Evolutionary conservation across 2,797 vertebrate species (phyloP).

Genomic region (Pseudochirops cupreus): DNA sequence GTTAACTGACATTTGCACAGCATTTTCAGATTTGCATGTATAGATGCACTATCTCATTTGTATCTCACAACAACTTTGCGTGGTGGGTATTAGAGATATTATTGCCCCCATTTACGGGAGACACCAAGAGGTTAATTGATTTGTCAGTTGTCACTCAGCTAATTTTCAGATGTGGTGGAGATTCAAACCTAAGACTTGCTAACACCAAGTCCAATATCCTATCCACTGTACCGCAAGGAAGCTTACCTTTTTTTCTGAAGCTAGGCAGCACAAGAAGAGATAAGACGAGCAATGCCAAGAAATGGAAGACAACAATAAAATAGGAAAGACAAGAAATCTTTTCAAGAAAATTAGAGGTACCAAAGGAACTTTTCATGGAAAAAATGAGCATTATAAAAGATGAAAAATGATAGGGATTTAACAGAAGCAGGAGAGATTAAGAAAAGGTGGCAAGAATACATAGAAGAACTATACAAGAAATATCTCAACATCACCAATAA

Average conservation of each 20-base stretch:
- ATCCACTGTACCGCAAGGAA: background rate
- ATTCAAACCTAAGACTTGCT: background rate
- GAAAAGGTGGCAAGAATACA: background rate
- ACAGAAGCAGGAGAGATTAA: background rate
- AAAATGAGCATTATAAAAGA: background rate
- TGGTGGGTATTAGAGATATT: background rate
- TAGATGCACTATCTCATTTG: background rate
- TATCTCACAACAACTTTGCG: background rate
- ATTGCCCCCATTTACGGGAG: background rate
- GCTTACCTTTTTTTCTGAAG: background rate
- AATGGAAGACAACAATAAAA: background rate
- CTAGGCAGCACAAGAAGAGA: background rate
- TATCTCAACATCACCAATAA: background rate
- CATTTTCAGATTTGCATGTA: background rate
- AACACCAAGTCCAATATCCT: background rate
- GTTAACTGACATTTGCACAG: background rate
- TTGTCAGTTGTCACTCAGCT: background rate
- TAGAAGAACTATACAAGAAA: background rate
- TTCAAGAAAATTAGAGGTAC: background rate
- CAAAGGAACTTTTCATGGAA: background rate
- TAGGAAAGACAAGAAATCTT: background rate
- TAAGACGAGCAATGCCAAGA: background rate
- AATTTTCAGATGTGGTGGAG: background rate
- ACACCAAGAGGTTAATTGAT: background rate
- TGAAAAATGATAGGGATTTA: background rate